Evolutionary conservation across 2,113 vertebrate species (phyloP), one percentile per base, ranked within the genome.

Genomic region (Alethe castanea): DNA sequence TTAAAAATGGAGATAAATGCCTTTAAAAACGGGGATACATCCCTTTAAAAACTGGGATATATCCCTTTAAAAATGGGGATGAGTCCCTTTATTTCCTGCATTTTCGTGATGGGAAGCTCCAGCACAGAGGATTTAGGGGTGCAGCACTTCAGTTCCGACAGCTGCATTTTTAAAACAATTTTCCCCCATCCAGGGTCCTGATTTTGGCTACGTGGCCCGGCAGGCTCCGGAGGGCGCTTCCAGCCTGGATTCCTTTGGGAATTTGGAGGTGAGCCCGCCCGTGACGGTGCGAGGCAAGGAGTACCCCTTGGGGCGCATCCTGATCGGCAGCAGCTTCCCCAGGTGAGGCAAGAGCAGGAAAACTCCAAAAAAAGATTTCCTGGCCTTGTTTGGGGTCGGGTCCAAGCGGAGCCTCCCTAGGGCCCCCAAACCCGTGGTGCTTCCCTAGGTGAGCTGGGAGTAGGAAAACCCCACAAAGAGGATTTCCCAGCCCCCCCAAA

Each of bases 221-320:
- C 54, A 96, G 25, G 93, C 98, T 1, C 28, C 88, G 0, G 88
- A 88, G 14, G 53, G 96, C 0, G 93, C 98, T 78, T 99, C 96
- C 95, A 98, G 98, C 89, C 95, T 99, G 10, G 99, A 99, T 93
- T 99, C 99, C 8, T 99, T 99, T 1, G 99, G 99, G 16, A 99
- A 99, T 77, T 96, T 99, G 96, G 99, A 99, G 87, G 99, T 99
- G 79, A 99, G 99, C 85, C 99, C 99, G 2, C 99, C 99, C 0
- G 99, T 99, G 94, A 99, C 97, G 0, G 99, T 98, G 65, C 96
- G 82, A 1, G 99, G 99, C 67, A 99, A 98, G 96, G 95, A 97
- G 4, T 99, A 99, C 80, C 99, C 99, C 1, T 82, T 99, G 76
- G 99, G 99, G 16, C 98, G 99, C 79, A 99, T 99, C 96, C 98